Percentiles rank a stretch among this genome's conserved stretches.
Evolutionary conservation across 2,888 invertebrate genomes (phyloP).

Genomic region (Tenthredo scrophulariae): DNA sequence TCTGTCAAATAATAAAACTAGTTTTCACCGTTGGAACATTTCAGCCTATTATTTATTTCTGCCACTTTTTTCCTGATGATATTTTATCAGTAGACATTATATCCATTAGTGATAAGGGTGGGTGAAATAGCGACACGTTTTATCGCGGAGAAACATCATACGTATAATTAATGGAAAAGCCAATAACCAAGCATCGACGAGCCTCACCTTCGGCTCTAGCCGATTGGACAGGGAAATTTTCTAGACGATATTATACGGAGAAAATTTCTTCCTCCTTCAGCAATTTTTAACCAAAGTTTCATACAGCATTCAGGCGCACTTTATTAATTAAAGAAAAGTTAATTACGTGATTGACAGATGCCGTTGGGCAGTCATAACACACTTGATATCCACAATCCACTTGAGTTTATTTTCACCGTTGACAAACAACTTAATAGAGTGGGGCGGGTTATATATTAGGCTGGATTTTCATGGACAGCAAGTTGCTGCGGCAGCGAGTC

Average conservation of each 20-base stretch:
- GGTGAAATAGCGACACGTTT: background rate
- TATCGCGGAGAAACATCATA: background rate
- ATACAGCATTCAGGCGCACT: background rate
- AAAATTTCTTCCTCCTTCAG: background rate
- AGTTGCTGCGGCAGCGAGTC: too few species aligned
- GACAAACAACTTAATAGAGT: background rate
- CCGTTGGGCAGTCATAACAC: constrained; percentile 32
- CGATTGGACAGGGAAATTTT: background rate
- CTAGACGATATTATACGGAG: background rate
- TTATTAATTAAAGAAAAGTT: constrained; percentile 13
- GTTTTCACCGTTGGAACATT: background rate
- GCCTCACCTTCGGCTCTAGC: background rate
- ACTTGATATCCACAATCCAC: background rate
- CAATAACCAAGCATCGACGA: constrained; percentile 20
- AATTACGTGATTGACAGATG: constrained; percentile 44
- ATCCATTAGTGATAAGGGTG: background rate
- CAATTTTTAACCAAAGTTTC: background rate
- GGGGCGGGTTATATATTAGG: background rate
- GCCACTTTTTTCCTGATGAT: background rate
- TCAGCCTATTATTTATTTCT: background rate
- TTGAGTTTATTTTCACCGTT: background rate
- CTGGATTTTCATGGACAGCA: too few species aligned
- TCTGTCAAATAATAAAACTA: background rate
- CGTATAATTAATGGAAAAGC: constrained; percentile 3
- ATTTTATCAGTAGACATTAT: background rate